Percentiles rank a stretch among this genome's conserved stretches.
These are phyloP conservation scores for Jordanella pulchra DNA, from an alignment of 2,797 vertebrate genomes.

Conservation along the genomic window DNA sequence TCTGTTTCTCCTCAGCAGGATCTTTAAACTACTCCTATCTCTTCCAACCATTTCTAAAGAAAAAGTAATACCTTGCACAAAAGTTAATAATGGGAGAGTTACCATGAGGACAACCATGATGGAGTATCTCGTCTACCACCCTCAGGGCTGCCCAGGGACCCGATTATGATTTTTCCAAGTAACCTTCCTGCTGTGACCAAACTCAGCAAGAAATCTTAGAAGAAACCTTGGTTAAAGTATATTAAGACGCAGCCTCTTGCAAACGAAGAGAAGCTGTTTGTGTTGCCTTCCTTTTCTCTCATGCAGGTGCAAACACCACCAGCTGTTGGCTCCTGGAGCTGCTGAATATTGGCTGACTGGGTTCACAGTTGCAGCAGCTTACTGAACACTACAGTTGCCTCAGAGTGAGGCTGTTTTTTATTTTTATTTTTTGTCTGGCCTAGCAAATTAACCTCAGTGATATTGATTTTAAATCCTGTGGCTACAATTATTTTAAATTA, in stretches of 20 bases:
- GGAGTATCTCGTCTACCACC: constrained; percentile 43
- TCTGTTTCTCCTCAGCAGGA: constrained; percentile 40
- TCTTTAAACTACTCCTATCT: constrained; percentile 23
- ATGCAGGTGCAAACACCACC: constrained; percentile 36
- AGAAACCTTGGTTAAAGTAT: constrained; percentile 44
- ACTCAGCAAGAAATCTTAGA: constrained; percentile 55
- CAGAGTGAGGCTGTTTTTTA: constrained; percentile 17
- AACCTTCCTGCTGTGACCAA: constrained; percentile 55
- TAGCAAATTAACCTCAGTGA: constrained; percentile 47
- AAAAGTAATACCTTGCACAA: constrained; percentile 59
- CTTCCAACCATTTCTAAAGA: constrained; percentile 19
- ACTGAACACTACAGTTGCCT: constrained; percentile 21
- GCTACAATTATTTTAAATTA: constrained; percentile 45
- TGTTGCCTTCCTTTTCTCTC: background rate
- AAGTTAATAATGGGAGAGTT: constrained; percentile 70
- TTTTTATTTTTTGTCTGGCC: constrained; percentile 10
- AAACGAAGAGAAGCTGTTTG: constrained; percentile 30
- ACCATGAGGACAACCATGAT: constrained; percentile 64
- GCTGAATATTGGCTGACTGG: constrained; percentile 47
- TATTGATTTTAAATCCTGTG: constrained; percentile 31
- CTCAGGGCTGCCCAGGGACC: constrained; percentile 45
- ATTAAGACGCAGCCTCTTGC: constrained; percentile 33
- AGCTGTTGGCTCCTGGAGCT: constrained; percentile 47
- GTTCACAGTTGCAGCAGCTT: constrained; percentile 59
- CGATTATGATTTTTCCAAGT: constrained; percentile 63